phyloP scores from a whole-genome alignment of 2,888 invertebrate species.

The Drosophila algonquin region DNA sequence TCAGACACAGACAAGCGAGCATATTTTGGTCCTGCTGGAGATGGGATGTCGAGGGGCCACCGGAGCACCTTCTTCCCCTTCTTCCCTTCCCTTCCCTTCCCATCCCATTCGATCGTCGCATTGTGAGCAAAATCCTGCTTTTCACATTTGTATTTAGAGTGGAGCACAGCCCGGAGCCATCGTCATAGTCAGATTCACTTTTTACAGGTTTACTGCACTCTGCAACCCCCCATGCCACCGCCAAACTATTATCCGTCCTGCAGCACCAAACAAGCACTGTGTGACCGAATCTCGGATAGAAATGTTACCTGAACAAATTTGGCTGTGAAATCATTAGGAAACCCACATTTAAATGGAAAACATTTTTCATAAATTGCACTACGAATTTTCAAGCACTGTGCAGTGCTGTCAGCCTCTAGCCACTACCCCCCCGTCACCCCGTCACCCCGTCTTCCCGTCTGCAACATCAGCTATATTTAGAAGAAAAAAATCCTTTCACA shows the following conservation, averaged over 20 bases:
- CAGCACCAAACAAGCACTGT: neutral
- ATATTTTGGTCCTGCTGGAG: slow-evolving; percentile 55
- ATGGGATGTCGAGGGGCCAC: neutral
- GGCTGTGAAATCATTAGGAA: slow-evolving; percentile 1
- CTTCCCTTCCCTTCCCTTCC: neutral
- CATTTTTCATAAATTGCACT: neutral
- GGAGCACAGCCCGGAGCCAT: slow-evolving; percentile 22
- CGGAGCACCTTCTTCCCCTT: neutral
- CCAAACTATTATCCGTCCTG: too few relatives aligned
- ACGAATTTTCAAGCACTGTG: neutral
- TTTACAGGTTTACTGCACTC: slow-evolving; percentile 20
- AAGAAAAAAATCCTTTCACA: slow-evolving; percentile 26
- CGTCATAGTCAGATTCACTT: slow-evolving; percentile 25
- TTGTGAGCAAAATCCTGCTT: slow-evolving; percentile 57
- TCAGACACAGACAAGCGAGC: slow-evolving; percentile 33
- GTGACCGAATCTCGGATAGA: neutral
- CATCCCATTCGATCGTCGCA: slow-evolving; percentile 37
- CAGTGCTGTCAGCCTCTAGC: neutral
- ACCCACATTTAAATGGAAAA: neutral
- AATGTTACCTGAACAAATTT: neutral
- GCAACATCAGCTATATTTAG: too few relatives aligned
- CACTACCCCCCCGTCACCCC: too few relatives aligned
- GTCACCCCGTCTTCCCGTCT: too few relatives aligned
- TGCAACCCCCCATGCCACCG: too few relatives aligned
- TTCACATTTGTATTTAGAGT: slow-evolving; percentile 68